Evolutionary conservation across 2,797 vertebrate genomes (phyloP).

Genomic region (Typhlichthys eigenmanni): DNA sequence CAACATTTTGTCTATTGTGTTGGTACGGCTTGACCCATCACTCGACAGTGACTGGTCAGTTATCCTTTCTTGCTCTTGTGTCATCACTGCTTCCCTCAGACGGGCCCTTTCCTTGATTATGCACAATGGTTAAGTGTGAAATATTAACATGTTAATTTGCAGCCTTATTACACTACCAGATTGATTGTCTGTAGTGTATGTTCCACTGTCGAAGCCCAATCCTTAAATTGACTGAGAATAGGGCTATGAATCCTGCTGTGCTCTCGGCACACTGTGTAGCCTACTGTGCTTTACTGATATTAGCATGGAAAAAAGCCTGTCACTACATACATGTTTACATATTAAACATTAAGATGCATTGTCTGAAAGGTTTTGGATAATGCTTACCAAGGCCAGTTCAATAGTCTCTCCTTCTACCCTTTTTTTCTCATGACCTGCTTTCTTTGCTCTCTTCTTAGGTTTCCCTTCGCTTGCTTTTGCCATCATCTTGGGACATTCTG

Average conservation of each 20-base stretch:
- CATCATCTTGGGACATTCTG: constrained; percentile 3
- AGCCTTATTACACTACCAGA: too few relatives aligned
- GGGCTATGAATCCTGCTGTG: too few relatives aligned
- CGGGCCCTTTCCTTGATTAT: neutral
- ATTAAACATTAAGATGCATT: neutral
- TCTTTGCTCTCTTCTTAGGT: neutral
- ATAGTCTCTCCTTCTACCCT: neutral
- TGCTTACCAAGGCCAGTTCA: constrained; percentile 1
- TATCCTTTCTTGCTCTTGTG: neutral
- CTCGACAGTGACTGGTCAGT: neutral
- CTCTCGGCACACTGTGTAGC: too few relatives aligned
- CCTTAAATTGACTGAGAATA: too few relatives aligned
- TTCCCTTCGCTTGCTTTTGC: constrained; percentile 2
- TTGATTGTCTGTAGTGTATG: too few relatives aligned
- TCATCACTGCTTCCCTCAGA: neutral
- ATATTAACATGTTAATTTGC: too few relatives aligned
- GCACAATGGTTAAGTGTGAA: too few relatives aligned
- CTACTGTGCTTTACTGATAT: too few relatives aligned
- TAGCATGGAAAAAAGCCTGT: too few relatives aligned
- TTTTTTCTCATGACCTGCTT: neutral
- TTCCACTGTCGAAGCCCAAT: too few relatives aligned
- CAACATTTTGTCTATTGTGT: neutral
- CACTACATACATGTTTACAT: neutral
- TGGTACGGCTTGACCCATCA: neutral
- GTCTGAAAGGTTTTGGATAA: neutral